These are phyloP conservation scores for Drosophila testacea DNA, from an alignment of 2,888 invertebrate species.

Conservation along the genomic window DNA sequence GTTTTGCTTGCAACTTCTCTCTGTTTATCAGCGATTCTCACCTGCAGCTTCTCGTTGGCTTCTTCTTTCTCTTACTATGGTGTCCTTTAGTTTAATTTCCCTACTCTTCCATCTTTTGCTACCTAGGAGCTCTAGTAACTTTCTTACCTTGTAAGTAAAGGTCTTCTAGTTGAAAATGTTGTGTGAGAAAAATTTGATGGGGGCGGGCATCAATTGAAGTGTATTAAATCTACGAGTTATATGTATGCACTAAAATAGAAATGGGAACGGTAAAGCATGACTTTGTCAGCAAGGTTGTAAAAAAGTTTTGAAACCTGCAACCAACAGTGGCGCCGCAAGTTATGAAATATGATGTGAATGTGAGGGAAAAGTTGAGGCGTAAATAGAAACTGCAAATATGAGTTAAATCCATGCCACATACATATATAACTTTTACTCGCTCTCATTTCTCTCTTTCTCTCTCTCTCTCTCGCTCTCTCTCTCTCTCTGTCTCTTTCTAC, in stretches of 20 bases:
- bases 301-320: constrained; percentile 49
- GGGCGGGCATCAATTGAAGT: constrained; percentile 28
- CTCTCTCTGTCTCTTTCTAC: not conserved
- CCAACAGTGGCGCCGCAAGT: constrained; percentile 42
- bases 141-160: not conserved
- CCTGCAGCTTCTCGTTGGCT: not conserved
- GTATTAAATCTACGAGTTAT: constrained; percentile 50
- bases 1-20: not conserved
- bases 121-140: not conserved
- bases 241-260: constrained; percentile 41
- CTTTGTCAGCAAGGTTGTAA: constrained; percentile 64
- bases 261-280: constrained; percentile 36
- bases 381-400: constrained; percentile 57
- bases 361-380: constrained; percentile 50
- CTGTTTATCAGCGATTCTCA: no score
- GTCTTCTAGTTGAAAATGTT: constrained; percentile 11
- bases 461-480: no score
- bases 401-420: constrained; percentile 29
- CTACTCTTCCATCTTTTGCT: not conserved
- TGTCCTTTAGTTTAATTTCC: not conserved
- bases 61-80: not conserved
- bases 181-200: constrained; percentile 22
- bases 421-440: constrained; percentile 17
- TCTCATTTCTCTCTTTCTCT: not conserved
- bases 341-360: constrained; percentile 59